Evolutionary conservation across 1,140 invertebrate species (phyloP).

Genomic region (Drosophila athabasca): DNA sequence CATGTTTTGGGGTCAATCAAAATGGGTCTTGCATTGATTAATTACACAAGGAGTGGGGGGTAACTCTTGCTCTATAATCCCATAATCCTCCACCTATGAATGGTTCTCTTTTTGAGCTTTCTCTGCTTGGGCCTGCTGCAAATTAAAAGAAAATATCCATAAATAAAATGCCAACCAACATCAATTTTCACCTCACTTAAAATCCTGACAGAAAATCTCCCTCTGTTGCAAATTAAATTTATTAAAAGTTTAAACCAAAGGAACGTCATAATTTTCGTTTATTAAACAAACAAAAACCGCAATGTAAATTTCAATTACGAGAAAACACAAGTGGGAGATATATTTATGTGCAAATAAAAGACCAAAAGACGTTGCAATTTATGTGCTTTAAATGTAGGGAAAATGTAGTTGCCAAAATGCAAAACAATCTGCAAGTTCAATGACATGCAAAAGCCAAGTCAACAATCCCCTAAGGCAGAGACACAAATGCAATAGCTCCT

Average conservation of each 20-base stretch:
- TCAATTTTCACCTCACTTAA: neutral
- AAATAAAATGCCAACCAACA: neutral
- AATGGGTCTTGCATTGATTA: slow-evolving; percentile 23
- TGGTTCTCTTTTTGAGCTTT: too few relatives aligned
- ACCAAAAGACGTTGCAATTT: slow-evolving; percentile 22
- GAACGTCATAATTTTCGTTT: slow-evolving; percentile 24
- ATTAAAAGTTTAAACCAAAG: slow-evolving; percentile 7
- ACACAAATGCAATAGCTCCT: slow-evolving; percentile 59
- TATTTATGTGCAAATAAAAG: slow-evolving; percentile 7
- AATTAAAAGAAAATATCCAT: neutral
- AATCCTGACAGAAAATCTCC: neutral
- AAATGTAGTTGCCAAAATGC: slow-evolving; percentile 10
- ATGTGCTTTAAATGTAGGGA: slow-evolving; percentile 42
- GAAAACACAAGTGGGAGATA: slow-evolving; percentile 19
- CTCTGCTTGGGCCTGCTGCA: too few relatives aligned
- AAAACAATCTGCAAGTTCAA: slow-evolving; percentile 49
- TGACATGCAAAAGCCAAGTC: slow-evolving; percentile 50
- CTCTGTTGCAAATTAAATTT: slow-evolving; percentile 17
- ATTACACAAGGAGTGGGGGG: slow-evolving; percentile 20
- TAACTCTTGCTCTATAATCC: too few relatives aligned
- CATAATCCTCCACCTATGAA: too few relatives aligned
- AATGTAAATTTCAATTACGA: slow-evolving; percentile 53
- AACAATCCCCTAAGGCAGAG: neutral
- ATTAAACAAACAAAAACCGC: slow-evolving; percentile 9
- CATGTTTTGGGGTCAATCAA: neutral